These are phyloP conservation scores for Centroberyx gerrardi DNA, from an alignment of 2,797 vertebrate species.

Conservation along the genomic window DNA sequence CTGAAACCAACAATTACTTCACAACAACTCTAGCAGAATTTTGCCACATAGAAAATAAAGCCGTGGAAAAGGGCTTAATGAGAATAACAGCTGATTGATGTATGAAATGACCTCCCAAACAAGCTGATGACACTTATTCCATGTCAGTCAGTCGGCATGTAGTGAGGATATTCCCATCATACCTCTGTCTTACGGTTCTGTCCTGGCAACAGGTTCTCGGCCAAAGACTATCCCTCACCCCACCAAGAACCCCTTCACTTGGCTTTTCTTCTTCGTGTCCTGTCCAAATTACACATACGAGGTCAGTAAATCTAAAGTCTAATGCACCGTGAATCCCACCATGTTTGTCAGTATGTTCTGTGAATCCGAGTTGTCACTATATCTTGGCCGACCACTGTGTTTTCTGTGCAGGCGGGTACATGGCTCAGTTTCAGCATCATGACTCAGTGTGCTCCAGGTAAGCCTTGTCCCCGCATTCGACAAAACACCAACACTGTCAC, in stretches of 20 bases:
- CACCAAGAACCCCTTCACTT: constrained; percentile 91
- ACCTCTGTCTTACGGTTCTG: neutral
- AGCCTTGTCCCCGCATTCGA: constrained; percentile 17
- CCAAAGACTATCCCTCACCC: constrained; percentile 85
- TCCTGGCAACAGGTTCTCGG: constrained; percentile 74
- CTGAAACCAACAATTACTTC: constrained; percentile 14
- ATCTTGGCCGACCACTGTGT: neutral
- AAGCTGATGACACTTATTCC: neutral
- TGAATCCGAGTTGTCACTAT: neutral
- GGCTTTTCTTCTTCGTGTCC: constrained; percentile 91
- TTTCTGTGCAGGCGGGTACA: constrained; percentile 78
- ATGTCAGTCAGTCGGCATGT: neutral
- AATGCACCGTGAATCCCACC: neutral
- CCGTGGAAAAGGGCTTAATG: neutral
- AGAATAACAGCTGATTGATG: constrained; percentile 12
- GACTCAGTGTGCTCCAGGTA: constrained; percentile 83
- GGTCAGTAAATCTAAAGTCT: constrained; percentile 62
- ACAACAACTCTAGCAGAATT: constrained; percentile 2
- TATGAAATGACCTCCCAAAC: constrained; percentile 3
- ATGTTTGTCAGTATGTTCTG: neutral
- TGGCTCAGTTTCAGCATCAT: constrained; percentile 86
- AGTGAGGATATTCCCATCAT: constrained; percentile 3
- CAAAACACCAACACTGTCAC: neutral
- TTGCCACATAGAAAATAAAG: neutral
- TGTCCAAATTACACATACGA: constrained; percentile 93